Base-by-base conservation (phyloP, 2,113 vertebrate species). In the Xyrauchen texanus region DNA sequence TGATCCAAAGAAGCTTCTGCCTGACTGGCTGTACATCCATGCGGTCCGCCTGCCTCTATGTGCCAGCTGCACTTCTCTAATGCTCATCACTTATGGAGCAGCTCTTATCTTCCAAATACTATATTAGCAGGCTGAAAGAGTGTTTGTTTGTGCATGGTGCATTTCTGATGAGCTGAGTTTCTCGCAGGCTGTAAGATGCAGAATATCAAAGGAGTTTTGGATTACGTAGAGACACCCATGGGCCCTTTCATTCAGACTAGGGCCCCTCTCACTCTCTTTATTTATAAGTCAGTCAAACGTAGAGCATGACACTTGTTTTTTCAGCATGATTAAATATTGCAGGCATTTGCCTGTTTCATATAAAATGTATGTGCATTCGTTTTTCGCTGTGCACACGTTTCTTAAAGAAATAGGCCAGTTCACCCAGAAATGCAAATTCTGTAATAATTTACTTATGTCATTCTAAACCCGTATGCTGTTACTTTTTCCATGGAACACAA, bases 71-170 rank as follows among this genome's bases (percentile, higher is more conserved):
- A 79, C 65, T 70, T 62, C 6, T 67, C 72, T 46, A 45, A 72
- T 47, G n/a, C 72, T 78, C 44, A 44, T 51, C 51, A 12, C 76
- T 83, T 66, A 79, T 70, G 49, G 57, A 68, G 69, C 46, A 55
- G 61, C 67, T 64, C 67, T 82, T 34, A 64, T 79, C 77, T 68
- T 65, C 51, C 42, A 77, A 77, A 80, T 67, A 77, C 46, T 72
- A 73, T 77, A 82, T 80, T 64, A 81, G 63, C n/a, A 47, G 47
- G 13, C 9, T 79, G 46, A 16, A 80, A 45, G 68, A 53, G 68
- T 21, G 7, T 68, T 67, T 85, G 68, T 76, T 52, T 78, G 63
- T 21, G 47, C 47, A 42, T 46, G 69, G 4, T 4, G 51, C 66
- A 21, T 61, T 46, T 12, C 52, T 42, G 64, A 77, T 55, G 61